A percentile compares a stretch with the other conserved stretches of the same genome.
Conservation (phyloP, 2,113 vertebrate genomes). For the Scomber japonicus region DNA sequence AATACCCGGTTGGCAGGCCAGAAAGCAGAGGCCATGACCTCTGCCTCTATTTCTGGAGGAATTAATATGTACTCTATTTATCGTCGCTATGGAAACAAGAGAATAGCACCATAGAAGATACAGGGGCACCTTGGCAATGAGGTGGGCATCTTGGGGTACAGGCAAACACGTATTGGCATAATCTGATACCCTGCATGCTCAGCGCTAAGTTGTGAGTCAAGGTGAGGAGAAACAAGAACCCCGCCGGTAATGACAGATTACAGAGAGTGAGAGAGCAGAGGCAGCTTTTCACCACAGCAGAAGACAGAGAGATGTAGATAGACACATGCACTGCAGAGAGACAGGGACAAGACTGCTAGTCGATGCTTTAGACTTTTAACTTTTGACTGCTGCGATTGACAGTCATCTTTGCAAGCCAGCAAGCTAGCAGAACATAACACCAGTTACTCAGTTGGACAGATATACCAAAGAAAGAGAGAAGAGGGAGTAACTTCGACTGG, state of each 20-base stretch:
- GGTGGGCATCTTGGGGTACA: slow-evolving; percentile 48
- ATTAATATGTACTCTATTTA: slow-evolving; percentile 62
- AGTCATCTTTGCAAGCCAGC: slow-evolving; percentile 33
- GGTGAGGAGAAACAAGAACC: slow-evolving; percentile 56
- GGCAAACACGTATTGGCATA: slow-evolving; percentile 1
- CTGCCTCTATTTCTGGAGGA: slow-evolving; percentile 58
- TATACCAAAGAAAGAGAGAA: background rate
- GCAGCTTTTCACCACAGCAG: slow-evolving; percentile 29
- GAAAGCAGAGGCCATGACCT: slow-evolving; percentile 51
- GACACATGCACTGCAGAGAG: slow-evolving; percentile 3
- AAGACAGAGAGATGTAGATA: slow-evolving; percentile 2
- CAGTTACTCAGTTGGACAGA: slow-evolving; percentile 31
- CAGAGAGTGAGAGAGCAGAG: slow-evolving; percentile 21
- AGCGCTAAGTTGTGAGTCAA: slow-evolving; percentile 5
- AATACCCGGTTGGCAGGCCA: slow-evolving; percentile 36
- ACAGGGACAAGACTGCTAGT: background rate
- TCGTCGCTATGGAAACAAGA: slow-evolving; percentile 71
- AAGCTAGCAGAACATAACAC: slow-evolving; percentile 33
- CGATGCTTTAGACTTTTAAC: slow-evolving; percentile 18
- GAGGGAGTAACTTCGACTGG: background rate
- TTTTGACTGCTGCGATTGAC: slow-evolving; percentile 29
- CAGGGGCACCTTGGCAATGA: slow-evolving; percentile 35
- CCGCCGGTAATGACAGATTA: slow-evolving; percentile 39
- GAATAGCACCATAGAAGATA: slow-evolving; percentile 23
- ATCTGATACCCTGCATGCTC: slow-evolving; percentile 26